Percentiles rank a stretch among this genome's conserved stretches.
These are phyloP conservation scores for Drosophila prosaltans DNA, from an alignment of 1,140 invertebrate genomes.

Conservation along the genomic window DNA sequence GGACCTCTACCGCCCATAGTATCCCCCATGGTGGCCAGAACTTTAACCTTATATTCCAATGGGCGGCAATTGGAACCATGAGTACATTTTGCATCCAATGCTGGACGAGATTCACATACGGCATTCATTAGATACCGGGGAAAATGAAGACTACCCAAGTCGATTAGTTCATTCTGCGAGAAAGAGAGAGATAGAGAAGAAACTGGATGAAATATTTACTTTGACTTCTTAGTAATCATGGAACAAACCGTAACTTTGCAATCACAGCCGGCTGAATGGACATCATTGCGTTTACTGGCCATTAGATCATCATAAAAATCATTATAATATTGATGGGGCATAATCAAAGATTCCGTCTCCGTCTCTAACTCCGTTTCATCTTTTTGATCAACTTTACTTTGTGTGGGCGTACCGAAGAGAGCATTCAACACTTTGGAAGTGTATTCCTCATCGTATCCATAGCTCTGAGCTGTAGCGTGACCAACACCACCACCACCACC, in stretches of 20 bases:
- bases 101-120: constrained; percentile 63
- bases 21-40: constrained; percentile 39
- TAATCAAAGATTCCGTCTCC: constrained; percentile 33
- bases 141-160: constrained; percentile 67
- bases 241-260: constrained; percentile 77
- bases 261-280: constrained; percentile 71
- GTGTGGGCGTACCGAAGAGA: constrained; percentile 38
- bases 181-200: not conserved
- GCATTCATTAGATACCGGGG: constrained; percentile 76
- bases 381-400: constrained; percentile 29
- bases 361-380: not conserved
- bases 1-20: constrained; percentile 12
- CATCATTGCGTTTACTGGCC: constrained; percentile 59
- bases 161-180: constrained; percentile 67
- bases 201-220: too few species aligned
- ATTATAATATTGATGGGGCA: constrained; percentile 63
- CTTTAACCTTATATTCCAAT: constrained; percentile 78
- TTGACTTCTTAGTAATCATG: not conserved
- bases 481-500: constrained; percentile 24
- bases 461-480: constrained; percentile 27
- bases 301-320: constrained; percentile 75
- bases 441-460: constrained; percentile 48
- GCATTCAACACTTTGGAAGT: constrained; percentile 60
- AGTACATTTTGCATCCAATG: constrained; percentile 58
- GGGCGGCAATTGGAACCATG: constrained; percentile 71